A percentile compares a stretch with the other conserved stretches of the same genome.
Evolutionary conservation across 2,113 vertebrate species (phyloP).

Genomic region (Orientallactaga bullata): DNA sequence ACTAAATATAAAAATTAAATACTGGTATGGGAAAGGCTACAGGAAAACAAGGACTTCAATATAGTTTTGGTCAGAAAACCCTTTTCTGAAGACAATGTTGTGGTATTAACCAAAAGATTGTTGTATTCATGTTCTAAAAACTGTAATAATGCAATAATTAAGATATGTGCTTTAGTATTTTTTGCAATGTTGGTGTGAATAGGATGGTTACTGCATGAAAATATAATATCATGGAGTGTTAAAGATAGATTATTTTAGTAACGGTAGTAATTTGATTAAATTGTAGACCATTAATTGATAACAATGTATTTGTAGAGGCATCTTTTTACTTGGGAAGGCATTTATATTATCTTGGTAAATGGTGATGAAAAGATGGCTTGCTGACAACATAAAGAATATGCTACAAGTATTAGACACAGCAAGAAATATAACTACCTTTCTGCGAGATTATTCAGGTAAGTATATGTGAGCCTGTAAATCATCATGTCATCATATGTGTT

Average conservation of each 20-base stretch:
- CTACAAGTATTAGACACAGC: background rate
- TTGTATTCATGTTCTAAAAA: background rate
- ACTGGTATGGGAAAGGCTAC: background rate
- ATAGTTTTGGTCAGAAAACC: background rate
- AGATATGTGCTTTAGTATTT: background rate
- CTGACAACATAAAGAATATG: background rate
- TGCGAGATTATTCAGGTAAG: background rate
- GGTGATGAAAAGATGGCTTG: background rate
- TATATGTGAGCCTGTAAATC: background rate
- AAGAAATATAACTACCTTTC: background rate
- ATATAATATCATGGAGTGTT: background rate
- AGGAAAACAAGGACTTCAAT: background rate
- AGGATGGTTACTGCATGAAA: background rate
- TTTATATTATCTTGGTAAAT: background rate
- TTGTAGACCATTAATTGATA: background rate
- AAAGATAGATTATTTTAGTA: background rate
- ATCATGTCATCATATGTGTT: background rate
- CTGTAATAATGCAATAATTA: background rate
- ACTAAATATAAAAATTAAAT: constrained; percentile 29
- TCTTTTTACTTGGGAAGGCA: constrained; percentile 12
- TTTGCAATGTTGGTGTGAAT: background rate
- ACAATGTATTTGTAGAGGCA: background rate
- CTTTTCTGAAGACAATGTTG: background rate
- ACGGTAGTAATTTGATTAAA: background rate
- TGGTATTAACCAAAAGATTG: background rate